Evolutionary conservation across 1,140 invertebrate genomes (phyloP).

Genomic region (Bombus waltoni): DNA sequence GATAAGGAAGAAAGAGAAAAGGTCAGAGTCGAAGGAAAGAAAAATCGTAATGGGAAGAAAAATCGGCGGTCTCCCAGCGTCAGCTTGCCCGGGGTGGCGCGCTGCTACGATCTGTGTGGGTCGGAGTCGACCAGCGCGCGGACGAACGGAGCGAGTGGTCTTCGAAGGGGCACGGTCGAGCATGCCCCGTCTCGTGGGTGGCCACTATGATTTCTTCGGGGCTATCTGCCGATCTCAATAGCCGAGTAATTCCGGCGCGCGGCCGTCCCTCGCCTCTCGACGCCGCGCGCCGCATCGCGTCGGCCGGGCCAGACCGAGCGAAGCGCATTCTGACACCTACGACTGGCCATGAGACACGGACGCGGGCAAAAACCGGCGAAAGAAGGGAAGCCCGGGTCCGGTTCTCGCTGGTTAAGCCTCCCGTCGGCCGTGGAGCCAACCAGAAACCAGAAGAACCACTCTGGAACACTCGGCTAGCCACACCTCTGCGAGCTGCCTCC

Average conservation of each 20-base stretch:
- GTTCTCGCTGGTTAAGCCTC: constrained; percentile 79
- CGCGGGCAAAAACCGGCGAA: constrained; percentile 62
- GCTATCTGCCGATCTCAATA: constrained; percentile 80
- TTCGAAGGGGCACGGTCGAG: constrained; percentile 32
- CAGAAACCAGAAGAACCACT: constrained; percentile 80
- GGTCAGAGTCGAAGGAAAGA: no score
- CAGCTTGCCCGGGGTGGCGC: constrained; percentile 1
- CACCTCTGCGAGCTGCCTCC: constrained; percentile 76
- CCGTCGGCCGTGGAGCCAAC: constrained; percentile 80
- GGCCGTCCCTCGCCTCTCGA: constrained; percentile 39
- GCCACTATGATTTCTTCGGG: constrained; percentile 80
- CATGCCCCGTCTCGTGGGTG: constrained; percentile 77
- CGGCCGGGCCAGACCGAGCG: constrained; percentile 60
- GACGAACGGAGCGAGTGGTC: constrained; percentile 9
- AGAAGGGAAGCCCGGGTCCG: constrained; percentile 62
- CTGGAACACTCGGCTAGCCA: constrained; percentile 79
- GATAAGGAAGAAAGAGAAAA: no score
- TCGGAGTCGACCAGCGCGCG: neutral
- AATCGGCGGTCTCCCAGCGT: no score
- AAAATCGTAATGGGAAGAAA: neutral
- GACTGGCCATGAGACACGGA: constrained; percentile 73
- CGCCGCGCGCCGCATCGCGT: constrained; percentile 2
- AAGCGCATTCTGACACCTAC: constrained; percentile 80
- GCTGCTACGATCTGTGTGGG: neutral
- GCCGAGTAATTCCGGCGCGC: constrained; percentile 79